Base-by-base conservation (phyloP, 2,888 invertebrate genomes). In the Horisme vitalbata region DNA sequence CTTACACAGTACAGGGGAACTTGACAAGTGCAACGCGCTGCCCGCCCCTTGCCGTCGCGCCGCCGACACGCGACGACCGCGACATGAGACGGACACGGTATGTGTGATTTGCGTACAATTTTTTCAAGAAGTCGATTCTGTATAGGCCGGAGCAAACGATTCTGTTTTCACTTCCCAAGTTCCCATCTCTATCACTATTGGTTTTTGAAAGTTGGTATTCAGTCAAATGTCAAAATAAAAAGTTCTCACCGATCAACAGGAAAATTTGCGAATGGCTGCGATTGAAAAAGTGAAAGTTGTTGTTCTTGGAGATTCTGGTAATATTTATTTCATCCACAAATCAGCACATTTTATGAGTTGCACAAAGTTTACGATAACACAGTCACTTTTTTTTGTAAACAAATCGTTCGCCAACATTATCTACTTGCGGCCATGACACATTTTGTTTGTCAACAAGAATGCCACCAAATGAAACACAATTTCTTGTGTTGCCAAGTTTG, bases 251-350 rank as follows among this genome's bases (percentile, higher is more conserved):
- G 58, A 68, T 59, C 57, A 68, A 59, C 45, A 26, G 56, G 34
- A 55, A 56, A 52, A 55, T 60, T 55, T 60, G 64, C 68, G 71
- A 83, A 95, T 95, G 95, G 94, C 95, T 67, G 93, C 94, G 55
- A 95, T 96, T 68, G 96, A 97, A 83, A 95, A 96, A 91, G 96
- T 97, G 10, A 95, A 97, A 80, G 94, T 98, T 51, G 93, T 98
- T 64, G 94, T 98, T 47, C 93, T 98, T 50, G 98, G 98, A 35
- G 98, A 98, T 91, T 96, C 96, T 54, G 96, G 95, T 95, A 91
- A 82, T 70, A 43, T 51, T 50, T 34, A 50, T 49, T 66, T 58
- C 61, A 57, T 48, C 39, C 61, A 52, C 60, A 55, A 48, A 54
- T 45, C 52, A 52, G 52, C 71, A 75, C 74, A 71, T 48, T 58